Conservation (phyloP, 1,140 invertebrate genomes). For the Laodelphax striatellus region DNA sequence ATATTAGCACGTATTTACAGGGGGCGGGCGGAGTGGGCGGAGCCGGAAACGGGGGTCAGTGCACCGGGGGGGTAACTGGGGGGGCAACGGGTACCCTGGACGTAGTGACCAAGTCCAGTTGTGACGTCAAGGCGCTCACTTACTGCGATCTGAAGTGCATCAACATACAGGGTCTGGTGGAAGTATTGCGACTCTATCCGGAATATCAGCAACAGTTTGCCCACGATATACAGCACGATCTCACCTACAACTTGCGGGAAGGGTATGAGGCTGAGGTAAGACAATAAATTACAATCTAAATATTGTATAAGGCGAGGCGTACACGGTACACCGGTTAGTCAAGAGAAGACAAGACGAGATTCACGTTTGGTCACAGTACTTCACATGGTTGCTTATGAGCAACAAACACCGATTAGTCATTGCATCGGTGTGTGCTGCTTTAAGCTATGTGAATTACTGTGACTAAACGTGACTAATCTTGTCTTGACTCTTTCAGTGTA, state of each 20-base stretch:
- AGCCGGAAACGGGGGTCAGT: slow-evolving; percentile 34
- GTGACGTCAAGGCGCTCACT: slow-evolving; percentile 87
- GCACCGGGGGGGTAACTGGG: slow-evolving; percentile 31
- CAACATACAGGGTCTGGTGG: slow-evolving; percentile 78
- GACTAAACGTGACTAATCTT: too few species aligned
- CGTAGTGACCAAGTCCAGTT: slow-evolving; percentile 81
- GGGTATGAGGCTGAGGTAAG: slow-evolving; percentile 76
- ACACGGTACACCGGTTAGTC: too few species aligned
- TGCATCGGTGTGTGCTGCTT: too few species aligned
- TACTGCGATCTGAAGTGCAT: slow-evolving; percentile 95
- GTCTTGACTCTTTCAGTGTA: too few species aligned
- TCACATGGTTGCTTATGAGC: too few species aligned
- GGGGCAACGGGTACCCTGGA: slow-evolving; percentile 36
- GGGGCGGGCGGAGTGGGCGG: slow-evolving; percentile 18
- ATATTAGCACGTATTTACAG: slow-evolving; percentile 71
- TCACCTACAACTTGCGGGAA: slow-evolving; percentile 90
- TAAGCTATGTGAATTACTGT: too few species aligned
- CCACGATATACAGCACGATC: slow-evolving; percentile 87
- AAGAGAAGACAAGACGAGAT: too few species aligned
- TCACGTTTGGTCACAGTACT: too few species aligned
- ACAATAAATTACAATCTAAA: too few species aligned
- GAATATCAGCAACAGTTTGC: slow-evolving; percentile 90
- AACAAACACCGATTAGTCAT: too few species aligned
- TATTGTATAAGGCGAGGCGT: too few species aligned
- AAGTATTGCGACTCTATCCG: slow-evolving; percentile 80